Base-by-base conservation (phyloP, 1,140 invertebrate species). In the Papilio aristodemus region DNA sequence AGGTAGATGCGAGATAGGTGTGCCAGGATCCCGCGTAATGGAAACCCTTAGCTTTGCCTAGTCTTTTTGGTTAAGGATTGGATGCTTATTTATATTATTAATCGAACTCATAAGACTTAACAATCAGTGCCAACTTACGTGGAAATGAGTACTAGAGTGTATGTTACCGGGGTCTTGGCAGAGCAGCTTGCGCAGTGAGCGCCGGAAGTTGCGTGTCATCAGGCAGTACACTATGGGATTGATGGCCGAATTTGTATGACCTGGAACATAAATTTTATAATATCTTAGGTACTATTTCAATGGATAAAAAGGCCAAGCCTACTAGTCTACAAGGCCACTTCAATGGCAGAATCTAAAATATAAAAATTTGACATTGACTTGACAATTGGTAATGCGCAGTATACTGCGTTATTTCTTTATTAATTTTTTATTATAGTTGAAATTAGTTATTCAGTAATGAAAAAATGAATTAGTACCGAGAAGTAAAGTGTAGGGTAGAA, bases 151-250 rank as follows among this genome's bases (percentile, higher is more conserved):
- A 88, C 80, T 89, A 89, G 86, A 89, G 86, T 89, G 78, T 79
- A 85, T 85, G 83, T 92, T 91, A 84, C 86, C 90, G 14, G 84
- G 72, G 69, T 87, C 83, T 54, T 92, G 88, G 68, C 92, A 92
- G 0, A 95, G 83, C n/a, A 95, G 84, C 71, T 94, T 93, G 17
- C 91, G 89, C 1, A 94, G 92, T 43, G 94, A 95, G 39, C 94
- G 93, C 78, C 97, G 93, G 85, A 98, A 97, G 86, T 96, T 97
- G 39, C 95, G 94, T 25, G 96, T 97, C 93, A 97, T 96, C 77
- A 97, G 94, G 81, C 96, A 97, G 85, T 98, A 98, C 7, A 98
- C 94, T 46, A 98, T 94, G 0, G 97, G 97, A 87, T 98, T 98
- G 73, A 97, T 94, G 37, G 96, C 96, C 7, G 95, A 96, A 86